phyloP scores from a whole-genome alignment of 2,113 vertebrate species.

The Actinemys pallida region DNA sequence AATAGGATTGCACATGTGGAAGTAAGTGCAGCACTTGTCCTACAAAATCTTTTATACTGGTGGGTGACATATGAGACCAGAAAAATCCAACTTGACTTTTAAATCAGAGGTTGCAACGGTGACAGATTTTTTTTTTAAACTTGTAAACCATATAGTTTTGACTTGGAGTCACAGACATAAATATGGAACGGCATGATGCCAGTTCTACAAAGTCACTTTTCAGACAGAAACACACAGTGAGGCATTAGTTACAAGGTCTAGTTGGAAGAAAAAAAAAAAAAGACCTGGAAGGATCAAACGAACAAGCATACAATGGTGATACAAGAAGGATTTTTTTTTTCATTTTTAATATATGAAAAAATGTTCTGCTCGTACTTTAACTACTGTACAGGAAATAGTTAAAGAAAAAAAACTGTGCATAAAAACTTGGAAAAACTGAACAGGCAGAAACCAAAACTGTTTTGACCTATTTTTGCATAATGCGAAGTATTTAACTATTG shows the following conservation, averaged over 20 bases:
- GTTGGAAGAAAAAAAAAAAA: constrained; percentile 27
- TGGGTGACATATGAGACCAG: rapidly evolving
- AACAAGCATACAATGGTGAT: constrained; percentile 41
- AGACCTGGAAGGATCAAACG: constrained; percentile 28
- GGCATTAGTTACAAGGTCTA: constrained; percentile 41
- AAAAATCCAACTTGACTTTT: neutral
- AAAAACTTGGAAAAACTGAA: neutral
- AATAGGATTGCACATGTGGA: rapidly evolving
- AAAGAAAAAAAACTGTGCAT: constrained; percentile 1
- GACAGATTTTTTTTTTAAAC: neutral
- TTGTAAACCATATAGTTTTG: neutral
- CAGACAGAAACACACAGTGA: constrained; percentile 32
- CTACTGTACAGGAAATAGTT: neutral
- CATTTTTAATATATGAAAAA: constrained; percentile 20
- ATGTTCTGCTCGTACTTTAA: constrained; percentile 33
- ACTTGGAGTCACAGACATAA: constrained; percentile 36
- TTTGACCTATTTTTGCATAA: neutral
- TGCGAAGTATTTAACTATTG: neutral
- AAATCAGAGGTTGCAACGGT: neutral
- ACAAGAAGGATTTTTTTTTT: constrained; percentile 4
- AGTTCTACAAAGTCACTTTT: constrained; percentile 23
- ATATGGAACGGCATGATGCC: neutral
- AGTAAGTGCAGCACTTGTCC: rapidly evolving
- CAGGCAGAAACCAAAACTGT: neutral
- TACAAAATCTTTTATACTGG: rapidly evolving